Percentiles rank a stretch among this genome's conserved stretches.
phyloP scores from a whole-genome alignment of 1,140 invertebrate species.

The Caligus rogercresseyi region DNA sequence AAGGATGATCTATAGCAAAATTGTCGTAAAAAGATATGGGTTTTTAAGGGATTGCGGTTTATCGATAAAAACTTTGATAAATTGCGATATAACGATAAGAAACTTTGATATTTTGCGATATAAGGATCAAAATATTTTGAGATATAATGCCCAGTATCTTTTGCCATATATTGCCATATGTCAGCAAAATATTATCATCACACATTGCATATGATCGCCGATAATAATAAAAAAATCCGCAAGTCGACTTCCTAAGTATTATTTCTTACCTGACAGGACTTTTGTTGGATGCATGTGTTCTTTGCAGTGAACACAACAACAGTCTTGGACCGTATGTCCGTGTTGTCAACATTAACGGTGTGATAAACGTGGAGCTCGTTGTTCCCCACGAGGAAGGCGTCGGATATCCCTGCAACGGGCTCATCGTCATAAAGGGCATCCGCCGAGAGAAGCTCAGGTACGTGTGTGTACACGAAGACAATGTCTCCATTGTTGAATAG shows the following conservation, averaged over 20 bases:
- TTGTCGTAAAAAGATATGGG: no score
- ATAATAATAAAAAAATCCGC: neutral
- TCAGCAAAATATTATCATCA: no score
- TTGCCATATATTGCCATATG: no score
- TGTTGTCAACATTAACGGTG: constrained; percentile 17
- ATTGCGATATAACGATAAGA: no score
- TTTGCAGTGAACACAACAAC: constrained; percentile 16
- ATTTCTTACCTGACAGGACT: constrained; percentile 3
- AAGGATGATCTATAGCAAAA: no score
- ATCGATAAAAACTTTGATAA: no score
- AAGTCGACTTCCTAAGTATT: neutral
- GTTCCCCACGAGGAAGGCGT: constrained; percentile 12
- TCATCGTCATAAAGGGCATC: constrained; percentile 20
- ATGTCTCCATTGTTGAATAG: constrained; percentile 17
- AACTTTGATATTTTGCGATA: no score
- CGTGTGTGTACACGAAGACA: constrained; percentile 14
- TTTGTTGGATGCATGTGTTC: constrained; percentile 15
- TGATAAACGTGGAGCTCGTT: constrained; percentile 19
- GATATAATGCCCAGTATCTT: no score
- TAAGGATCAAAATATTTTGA: no score
- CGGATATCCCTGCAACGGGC: constrained; percentile 17
- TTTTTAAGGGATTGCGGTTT: no score
- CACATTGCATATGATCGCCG: no score
- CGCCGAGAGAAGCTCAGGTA: constrained; percentile 11
- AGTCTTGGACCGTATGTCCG: constrained; percentile 14